Conservation (phyloP, 1,140 invertebrate species). For the Zeugodacus cucurbitae region DNA sequence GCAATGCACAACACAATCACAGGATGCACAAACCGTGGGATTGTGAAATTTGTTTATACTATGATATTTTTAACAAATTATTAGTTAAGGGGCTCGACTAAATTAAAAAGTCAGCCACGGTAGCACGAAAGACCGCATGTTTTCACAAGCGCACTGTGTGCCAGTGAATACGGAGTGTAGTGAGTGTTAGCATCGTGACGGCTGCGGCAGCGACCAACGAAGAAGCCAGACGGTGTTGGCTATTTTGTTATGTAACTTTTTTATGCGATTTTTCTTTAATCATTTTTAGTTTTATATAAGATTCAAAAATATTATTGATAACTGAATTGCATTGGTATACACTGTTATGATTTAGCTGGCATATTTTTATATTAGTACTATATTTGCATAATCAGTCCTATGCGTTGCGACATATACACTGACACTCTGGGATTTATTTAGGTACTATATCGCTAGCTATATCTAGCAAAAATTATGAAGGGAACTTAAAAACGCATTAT, state of each 20-base stretch:
- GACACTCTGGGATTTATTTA: background rate
- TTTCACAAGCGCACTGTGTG: background rate
- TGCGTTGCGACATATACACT: background rate
- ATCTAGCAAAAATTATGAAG: background rate
- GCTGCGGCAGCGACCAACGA: background rate
- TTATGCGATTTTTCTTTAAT: background rate
- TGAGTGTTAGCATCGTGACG: background rate
- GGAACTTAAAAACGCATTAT: no score
- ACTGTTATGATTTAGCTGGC: no score
- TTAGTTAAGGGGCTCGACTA: background rate
- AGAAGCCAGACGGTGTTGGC: background rate
- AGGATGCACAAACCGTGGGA: no score
- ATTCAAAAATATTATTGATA: background rate
- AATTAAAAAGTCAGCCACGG: background rate
- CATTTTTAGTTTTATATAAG: background rate
- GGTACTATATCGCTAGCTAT: background rate
- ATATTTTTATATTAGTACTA: background rate
- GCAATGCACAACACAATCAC: background rate
- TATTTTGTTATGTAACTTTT: slow-evolving; percentile 21
- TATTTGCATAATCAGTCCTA: background rate
- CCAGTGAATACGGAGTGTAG: background rate
- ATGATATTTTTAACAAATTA: background rate
- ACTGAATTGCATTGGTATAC: no score
- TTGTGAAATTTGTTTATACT: slow-evolving; percentile 24
- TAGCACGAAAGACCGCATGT: slow-evolving; percentile 6